phyloP scores from a whole-genome alignment of 2,113 vertebrate genomes.

The Corythornis madagascariensis region DNA sequence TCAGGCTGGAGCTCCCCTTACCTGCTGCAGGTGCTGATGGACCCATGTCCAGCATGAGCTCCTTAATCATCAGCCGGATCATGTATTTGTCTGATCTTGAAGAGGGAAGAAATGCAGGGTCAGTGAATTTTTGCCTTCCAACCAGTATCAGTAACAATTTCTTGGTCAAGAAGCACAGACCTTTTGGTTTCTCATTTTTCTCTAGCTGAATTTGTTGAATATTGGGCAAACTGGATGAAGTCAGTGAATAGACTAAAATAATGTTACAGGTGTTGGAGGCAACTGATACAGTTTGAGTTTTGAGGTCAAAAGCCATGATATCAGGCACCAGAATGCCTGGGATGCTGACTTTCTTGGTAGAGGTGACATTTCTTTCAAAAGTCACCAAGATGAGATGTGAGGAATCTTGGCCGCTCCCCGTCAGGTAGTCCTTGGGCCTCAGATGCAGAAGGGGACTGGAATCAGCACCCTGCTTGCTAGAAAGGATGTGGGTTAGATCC shows the following conservation, averaged over 20 bases:
- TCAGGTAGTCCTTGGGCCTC: constrained; percentile 82
- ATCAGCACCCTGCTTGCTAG: constrained; percentile 78
- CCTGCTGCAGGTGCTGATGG: not conserved
- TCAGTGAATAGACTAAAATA: constrained; percentile 89
- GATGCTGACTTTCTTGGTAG: constrained; percentile 87
- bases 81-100: constrained; percentile 90
- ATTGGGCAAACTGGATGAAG: constrained; percentile 83
- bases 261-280: constrained; percentile 89
- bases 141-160: constrained; percentile 88
- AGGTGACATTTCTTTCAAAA: constrained; percentile 87
- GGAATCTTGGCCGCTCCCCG: constrained; percentile 88
- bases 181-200: constrained; percentile 89
- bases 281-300: constrained; percentile 83
- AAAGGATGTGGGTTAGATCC: constrained; percentile 87
- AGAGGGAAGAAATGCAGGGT: constrained; percentile 89
- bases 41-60: constrained; percentile 77
- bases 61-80: constrained; percentile 81
- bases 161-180: constrained; percentile 88
- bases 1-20: constrained; percentile 14
- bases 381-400: constrained; percentile 92
- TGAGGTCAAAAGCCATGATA: constrained; percentile 86
- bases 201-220: constrained; percentile 90
- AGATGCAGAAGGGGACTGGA: constrained; percentile 84
- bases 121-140: constrained; percentile 86
- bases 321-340: constrained; percentile 95